Evolutionary conservation across 2,113 vertebrate species (phyloP), one percentile per base, ranked within the genome.

Genomic region (Hiodon alosoides): DNA sequence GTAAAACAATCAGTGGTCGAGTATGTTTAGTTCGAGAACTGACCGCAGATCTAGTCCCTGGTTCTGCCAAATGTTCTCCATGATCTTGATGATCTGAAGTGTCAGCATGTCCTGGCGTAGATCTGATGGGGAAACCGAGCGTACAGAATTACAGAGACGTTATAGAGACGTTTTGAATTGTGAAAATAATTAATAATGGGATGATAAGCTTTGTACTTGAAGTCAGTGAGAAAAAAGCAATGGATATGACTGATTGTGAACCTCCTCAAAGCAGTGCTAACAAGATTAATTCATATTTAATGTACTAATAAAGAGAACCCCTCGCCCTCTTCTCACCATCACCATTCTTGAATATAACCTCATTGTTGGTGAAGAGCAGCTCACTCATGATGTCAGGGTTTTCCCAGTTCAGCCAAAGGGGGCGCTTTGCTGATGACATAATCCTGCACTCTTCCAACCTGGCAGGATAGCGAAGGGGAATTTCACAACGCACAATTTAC

Each of bases 21-120:
- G 54, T 5, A 13, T 51, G 9, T 10, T 17, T 14, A 8, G 48
- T 48, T 51, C 16, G 17, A 53, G 67, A 13, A 50, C 50, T 79
- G 72, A 89, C 86, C 86, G 78, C 31, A 89, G 79, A 47, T 89
- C 86, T 59, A 88, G 82, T 7, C 85, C 86, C 76, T 87, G 87
- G 75, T 86, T 89, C 81, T 89, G 87, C 87, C 87, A 89, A 70
- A 89, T 88, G 68, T 85, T 88, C 81, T 87, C 87, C 87, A 89
- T 88, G 71, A 87, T 87, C 52, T 81, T 81, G 51, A 88, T 89
- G 66, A 88, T 87, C 71, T 88, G 88, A 11, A 89, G 80, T 0
- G 85, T 88, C 76, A 89, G 77, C 87, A 88, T 88, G 66, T 89
- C 87, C 74, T 89, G 87, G 4, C 85, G 81, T 52, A 89, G 78